A percentile compares a stretch with the other conserved stretches of the same genome.
These are phyloP conservation scores for Atherix ibis DNA, from an alignment of 2,888 invertebrate species.

Conservation along the genomic window DNA sequence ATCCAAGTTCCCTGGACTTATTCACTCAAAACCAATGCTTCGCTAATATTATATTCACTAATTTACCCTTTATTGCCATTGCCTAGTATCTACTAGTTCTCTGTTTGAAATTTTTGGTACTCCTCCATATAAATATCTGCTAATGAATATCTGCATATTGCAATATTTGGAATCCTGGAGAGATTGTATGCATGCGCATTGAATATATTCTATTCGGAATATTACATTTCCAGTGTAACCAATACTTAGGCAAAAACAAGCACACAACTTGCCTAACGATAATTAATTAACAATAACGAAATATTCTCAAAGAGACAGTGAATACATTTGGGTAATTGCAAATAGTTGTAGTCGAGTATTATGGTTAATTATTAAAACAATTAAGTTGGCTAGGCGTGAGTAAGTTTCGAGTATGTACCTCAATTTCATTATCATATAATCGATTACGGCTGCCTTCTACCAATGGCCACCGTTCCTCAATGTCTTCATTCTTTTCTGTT, in stretches of 20 bases:
- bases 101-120: too few species aligned
- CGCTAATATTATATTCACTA: too few species aligned
- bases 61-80: too few species aligned
- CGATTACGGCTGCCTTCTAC: too few species aligned
- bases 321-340: constrained; percentile 19
- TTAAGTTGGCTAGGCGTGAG: constrained; percentile 17
- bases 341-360: constrained; percentile 18
- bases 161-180: too few species aligned
- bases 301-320: constrained; percentile 19
- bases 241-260: constrained; percentile 3
- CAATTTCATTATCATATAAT: too few species aligned
- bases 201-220: neutral
- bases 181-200: neutral
- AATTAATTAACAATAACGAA: constrained; percentile 19
- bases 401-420: too few species aligned
- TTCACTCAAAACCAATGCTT: constrained; percentile 11
- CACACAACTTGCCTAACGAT: constrained; percentile 13
- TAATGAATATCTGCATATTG: constrained; percentile 2
- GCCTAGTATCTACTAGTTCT: too few species aligned
- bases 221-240: constrained; percentile 1
- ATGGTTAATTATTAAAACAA: constrained; percentile 20
- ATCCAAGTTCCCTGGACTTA: neutral
- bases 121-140: too few species aligned
- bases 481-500: too few species aligned
- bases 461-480: too few species aligned